These are phyloP conservation scores for Anarrhichthys ocellatus DNA, from an alignment of 2,113 vertebrate species.

Conservation along the genomic window DNA sequence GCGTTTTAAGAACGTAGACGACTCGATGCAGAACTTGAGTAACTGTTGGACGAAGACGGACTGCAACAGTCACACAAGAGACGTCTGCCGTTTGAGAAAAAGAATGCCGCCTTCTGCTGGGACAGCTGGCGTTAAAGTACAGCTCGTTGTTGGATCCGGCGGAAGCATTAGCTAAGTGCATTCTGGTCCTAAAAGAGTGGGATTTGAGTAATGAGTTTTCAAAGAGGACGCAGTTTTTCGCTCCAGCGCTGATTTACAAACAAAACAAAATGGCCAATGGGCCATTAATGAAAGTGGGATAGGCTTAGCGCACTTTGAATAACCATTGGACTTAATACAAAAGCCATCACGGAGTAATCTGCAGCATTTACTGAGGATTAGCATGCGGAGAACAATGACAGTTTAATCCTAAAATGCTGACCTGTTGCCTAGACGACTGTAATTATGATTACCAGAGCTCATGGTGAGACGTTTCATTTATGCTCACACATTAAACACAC, in stretches of 20 bases:
- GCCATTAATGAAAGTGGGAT: slow-evolving; percentile 69
- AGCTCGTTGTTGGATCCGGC: slow-evolving; percentile 1
- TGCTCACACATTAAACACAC: background rate
- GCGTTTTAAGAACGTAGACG: background rate
- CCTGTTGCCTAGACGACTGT: slow-evolving; percentile 61
- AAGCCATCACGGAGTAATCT: slow-evolving; percentile 68
- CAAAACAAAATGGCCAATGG: slow-evolving; percentile 33
- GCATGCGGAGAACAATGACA: slow-evolving; percentile 63
- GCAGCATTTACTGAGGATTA: slow-evolving; percentile 71
- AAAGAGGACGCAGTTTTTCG: slow-evolving; percentile 10
- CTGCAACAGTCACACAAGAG: background rate
- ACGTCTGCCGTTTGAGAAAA: slow-evolving; percentile 13
- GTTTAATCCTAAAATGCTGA: slow-evolving; percentile 65
- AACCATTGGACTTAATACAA: slow-evolving; percentile 53
- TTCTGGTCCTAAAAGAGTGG: slow-evolving; percentile 20
- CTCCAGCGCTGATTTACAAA: background rate
- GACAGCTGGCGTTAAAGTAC: slow-evolving; percentile 41
- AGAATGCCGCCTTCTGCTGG: slow-evolving; percentile 44
- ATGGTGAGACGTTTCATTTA: slow-evolving; percentile 10
- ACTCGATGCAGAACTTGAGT: background rate
- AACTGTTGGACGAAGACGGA: background rate
- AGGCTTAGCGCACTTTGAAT: slow-evolving; percentile 65
- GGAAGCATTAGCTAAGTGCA: slow-evolving; percentile 40
- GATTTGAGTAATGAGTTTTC: slow-evolving; percentile 43
- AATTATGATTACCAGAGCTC: slow-evolving; percentile 64